Conservation (phyloP, 2,888 invertebrate species). For the Scaptomyza tumidula region DNA sequence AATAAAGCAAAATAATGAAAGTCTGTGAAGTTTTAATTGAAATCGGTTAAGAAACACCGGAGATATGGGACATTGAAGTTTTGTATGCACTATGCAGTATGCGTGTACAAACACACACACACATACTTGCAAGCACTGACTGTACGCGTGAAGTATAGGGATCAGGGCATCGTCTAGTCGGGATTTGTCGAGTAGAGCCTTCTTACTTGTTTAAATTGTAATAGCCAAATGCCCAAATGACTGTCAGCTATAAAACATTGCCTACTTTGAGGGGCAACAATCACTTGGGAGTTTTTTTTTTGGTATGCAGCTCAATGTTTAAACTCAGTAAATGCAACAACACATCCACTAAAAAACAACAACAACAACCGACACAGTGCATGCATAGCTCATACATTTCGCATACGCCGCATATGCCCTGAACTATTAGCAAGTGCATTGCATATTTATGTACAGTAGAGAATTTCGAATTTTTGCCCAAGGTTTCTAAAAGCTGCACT, state of each 20-base stretch:
- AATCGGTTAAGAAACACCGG: no score
- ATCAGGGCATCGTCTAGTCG: no score
- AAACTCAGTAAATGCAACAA: background rate
- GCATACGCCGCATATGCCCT: conserved; percentile 66
- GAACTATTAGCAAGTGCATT: conserved; percentile 69
- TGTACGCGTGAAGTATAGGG: no score
- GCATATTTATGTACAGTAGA: conserved; percentile 64
- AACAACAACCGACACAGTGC: conserved; percentile 9
- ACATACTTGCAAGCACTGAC: no score
- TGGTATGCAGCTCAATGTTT: conserved; percentile 36
- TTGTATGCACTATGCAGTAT: no score
- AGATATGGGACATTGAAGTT: no score
- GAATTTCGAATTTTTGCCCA: conserved; percentile 42
- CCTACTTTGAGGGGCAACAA: conserved; percentile 35
- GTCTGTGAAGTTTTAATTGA: no score
- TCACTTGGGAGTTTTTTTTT: conserved; percentile 20
- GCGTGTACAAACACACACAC: no score
- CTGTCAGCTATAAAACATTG: conserved; percentile 29
- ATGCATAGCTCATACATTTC: conserved; percentile 56
- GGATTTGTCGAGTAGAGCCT: no score
- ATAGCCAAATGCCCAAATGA: background rate
- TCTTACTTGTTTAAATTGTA: no score
- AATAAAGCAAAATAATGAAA: no score
- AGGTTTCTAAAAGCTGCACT: background rate
- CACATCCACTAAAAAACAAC: background rate